These are phyloP conservation scores for Murina feae DNA, from an alignment of 2,113 vertebrate genomes.

Conservation along the genomic window DNA sequence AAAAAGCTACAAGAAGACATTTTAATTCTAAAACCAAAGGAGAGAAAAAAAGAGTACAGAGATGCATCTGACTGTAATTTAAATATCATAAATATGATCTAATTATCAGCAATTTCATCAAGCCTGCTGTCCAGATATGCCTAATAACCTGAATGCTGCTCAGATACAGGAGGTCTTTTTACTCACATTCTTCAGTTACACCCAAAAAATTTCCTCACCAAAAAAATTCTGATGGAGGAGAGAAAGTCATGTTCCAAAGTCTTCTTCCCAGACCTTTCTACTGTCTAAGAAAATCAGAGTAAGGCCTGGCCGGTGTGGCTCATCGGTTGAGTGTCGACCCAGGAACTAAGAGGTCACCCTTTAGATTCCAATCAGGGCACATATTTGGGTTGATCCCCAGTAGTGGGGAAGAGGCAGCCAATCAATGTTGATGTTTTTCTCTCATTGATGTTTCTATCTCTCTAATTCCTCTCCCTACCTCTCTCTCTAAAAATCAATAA, in stretches of 20 bases:
- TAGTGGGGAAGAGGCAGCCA: too few species aligned
- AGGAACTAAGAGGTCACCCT: too few species aligned
- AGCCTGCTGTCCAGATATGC: background rate
- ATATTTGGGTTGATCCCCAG: too few species aligned
- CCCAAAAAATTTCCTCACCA: background rate
- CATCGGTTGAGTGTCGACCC: too few species aligned
- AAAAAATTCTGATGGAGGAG: background rate
- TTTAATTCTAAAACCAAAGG: constrained; percentile 25
- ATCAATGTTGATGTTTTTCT: too few species aligned
- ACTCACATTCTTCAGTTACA: background rate
- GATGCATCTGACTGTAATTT: constrained; percentile 10
- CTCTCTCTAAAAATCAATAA: too few species aligned
- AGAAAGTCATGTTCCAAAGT: background rate
- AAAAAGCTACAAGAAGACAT: background rate
- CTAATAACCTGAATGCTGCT: background rate
- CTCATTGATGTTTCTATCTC: too few species aligned
- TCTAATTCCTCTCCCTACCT: too few species aligned
- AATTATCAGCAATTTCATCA: constrained; percentile 32
- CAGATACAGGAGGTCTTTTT: background rate
- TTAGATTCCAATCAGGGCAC: too few species aligned
- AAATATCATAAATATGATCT: background rate
- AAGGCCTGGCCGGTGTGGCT: too few species aligned
- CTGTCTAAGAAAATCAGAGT: constrained; percentile 2
- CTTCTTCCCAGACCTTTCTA: background rate
- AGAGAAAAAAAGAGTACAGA: background rate